Base-by-base conservation (phyloP, 2,797 vertebrate genomes). In the Hippopotamyrus pictus region DNA sequence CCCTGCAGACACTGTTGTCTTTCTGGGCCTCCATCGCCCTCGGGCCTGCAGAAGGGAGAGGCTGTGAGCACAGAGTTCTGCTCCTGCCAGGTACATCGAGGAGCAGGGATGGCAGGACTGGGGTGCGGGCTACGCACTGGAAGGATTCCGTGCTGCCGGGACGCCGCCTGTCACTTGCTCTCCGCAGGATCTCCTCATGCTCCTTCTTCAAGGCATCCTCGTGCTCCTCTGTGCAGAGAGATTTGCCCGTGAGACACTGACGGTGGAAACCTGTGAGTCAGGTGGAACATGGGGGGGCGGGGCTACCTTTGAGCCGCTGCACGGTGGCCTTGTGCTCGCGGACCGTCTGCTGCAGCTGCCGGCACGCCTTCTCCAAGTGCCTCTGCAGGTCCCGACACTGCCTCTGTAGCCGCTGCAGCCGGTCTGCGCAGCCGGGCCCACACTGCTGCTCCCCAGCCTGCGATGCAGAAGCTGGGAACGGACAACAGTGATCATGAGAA, bases 381-480 rank as follows among this genome's bases (percentile, higher is more conserved):
- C 91, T 96, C 94, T 96, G 96, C 73, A 98, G 95, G 86, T 96
- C 96, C 90, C 97, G 96, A 91, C 95, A 97, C 92, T 96, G 96
- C 93, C 94, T 94, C 92, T 97, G 96, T 91, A 96, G 95, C 90
- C 94, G 96, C 89, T 92, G 92, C 86, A 96, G 91, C 50, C 94
- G 93, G 48, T 96, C 96, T 0, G 89, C 54, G 90, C 96, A 97
- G 59, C 83, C 86, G 89, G 94, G 94, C 91, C 92, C 95, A 41
- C 93, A 90, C 22, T 88, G 54, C 46, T 86, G 92, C 85, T 93
- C 93, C 59, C 83, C 92, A 65, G 53, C 91, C 92, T 93, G 93
- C 3, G 90, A 89, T 33, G 88, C 87, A 29, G 90, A 91, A 41
- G 41, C 95, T 96, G 90, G 46, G 89, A 50, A 90, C 7, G 12